These are phyloP conservation scores for Cariama cristata DNA, from an alignment of 2,113 vertebrate genomes.

Conservation along the genomic window DNA sequence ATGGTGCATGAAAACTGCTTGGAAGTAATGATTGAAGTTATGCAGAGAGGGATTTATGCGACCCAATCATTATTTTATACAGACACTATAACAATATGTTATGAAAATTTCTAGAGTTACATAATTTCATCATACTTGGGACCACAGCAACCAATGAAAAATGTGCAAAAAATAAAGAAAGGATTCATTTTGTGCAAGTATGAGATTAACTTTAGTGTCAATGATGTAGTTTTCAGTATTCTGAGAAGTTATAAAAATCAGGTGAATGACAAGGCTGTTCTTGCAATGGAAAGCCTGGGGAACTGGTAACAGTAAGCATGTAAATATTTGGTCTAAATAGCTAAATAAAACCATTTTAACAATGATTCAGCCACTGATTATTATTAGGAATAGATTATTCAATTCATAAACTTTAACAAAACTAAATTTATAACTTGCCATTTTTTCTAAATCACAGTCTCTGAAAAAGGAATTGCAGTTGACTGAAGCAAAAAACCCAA, in stretches of 20 bases:
- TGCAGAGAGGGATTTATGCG: neutral
- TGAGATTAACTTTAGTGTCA: neutral
- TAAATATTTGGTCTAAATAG: neutral
- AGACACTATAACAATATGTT: neutral
- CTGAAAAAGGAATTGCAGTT: neutral
- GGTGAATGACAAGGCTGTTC: neutral
- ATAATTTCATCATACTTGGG: neutral
- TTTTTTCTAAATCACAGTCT: slow-evolving; percentile 50
- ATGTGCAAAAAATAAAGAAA: neutral
- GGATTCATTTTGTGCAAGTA: neutral
- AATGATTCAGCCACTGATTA: slow-evolving; percentile 21
- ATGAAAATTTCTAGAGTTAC: neutral
- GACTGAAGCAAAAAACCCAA: neutral
- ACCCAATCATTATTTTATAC: neutral
- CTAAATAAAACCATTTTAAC: slow-evolving; percentile 43
- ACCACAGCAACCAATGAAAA: neutral
- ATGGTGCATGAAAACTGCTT: neutral
- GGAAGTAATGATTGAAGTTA: neutral
- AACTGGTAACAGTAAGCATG: neutral
- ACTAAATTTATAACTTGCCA: neutral
- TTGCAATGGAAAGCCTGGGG: neutral
- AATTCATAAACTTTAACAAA: slow-evolving; percentile 51
- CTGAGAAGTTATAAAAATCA: neutral
- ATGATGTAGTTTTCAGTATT: neutral
- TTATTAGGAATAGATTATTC: neutral